Evolutionary conservation across 1,140 invertebrate species (phyloP), one percentile per base, ranked within the genome.

Genomic region (Nixonia krombeini): DNA sequence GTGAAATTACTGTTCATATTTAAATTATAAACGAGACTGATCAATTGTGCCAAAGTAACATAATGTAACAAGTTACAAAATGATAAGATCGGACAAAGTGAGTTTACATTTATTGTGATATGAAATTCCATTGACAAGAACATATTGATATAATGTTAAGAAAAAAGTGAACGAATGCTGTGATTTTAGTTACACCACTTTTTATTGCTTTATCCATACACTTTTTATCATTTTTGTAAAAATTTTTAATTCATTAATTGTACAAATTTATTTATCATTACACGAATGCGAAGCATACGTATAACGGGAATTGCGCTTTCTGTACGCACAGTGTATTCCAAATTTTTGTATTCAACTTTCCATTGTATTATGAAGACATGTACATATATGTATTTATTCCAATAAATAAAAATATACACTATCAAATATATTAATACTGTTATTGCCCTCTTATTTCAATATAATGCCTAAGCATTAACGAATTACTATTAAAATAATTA

Each of bases 11-110:
- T 37, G 35, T 37, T 4, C 13, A 2, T 13, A 6, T 35, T 35
- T 13, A 10, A 35, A 35, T 35, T 35, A 35, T 4, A 35, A 35
- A 35, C 12, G 21, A 35, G 33, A 35, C 33, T 35, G 33, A 35
- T 2, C 9, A 13, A 35, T 35, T 35, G 33, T 35, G 33, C 33
- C 33, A 35, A 35, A 35, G 12, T 4, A 13, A 35, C 13, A 5
- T 10, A 10, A 31, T 31, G n/a, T n/a, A n/a, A n/a, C n/a, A n/a
- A n/a, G n/a, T n/a, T n/a, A n/a, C n/a, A 31, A n/a, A 10, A 31
- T n/a, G 9, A 31, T 31, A 31, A 31, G 9, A 31, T 8, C 29
- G 29, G 8, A 31, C 4, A 31, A 12, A 4, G 21, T 8, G 29
- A 8, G 2, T 4, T 31, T 31, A 13, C 10, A 1, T 35, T 35